Conservation (phyloP, 2,113 vertebrate species). For the Tamias sibiricus region DNA sequence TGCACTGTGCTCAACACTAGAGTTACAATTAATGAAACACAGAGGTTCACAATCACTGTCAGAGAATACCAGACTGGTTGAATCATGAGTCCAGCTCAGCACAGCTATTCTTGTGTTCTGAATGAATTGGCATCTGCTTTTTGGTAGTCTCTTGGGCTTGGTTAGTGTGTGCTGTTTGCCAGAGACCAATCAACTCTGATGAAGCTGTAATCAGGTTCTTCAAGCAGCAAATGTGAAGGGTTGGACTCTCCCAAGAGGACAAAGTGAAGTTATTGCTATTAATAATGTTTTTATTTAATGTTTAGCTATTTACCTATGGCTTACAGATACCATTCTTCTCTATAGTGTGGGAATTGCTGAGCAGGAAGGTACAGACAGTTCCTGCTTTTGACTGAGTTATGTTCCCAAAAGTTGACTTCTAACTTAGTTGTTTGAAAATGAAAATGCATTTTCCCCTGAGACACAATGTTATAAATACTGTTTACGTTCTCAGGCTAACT, state of each 20-base stretch:
- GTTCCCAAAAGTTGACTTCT: slow-evolving; percentile 35
- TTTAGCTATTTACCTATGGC: slow-evolving; percentile 2
- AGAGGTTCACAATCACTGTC: not conserved
- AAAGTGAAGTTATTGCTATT: not conserved
- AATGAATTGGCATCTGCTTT: not conserved
- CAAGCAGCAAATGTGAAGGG: not conserved
- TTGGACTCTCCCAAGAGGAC: not conserved
- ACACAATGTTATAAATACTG: not conserved
- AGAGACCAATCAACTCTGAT: not conserved
- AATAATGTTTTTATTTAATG: not conserved
- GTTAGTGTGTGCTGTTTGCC: not conserved
- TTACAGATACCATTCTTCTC: not conserved
- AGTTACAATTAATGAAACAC: not conserved
- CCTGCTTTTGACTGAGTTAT: not conserved
- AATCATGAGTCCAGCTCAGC: not conserved
- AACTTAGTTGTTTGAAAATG: slow-evolving; percentile 42
- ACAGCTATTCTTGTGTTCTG: not conserved
- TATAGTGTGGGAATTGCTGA: slow-evolving; percentile 39
- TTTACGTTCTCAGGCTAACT: not conserved
- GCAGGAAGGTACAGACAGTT: not conserved
- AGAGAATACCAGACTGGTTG: not conserved
- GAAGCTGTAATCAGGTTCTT: not conserved
- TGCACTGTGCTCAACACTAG: not conserved
- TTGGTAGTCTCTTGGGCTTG: not conserved
- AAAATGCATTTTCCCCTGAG: slow-evolving; percentile 43